Evolutionary conservation across 2,113 vertebrate species (phyloP), one percentile per base, ranked within the genome.

Genomic region (Parus major): DNA sequence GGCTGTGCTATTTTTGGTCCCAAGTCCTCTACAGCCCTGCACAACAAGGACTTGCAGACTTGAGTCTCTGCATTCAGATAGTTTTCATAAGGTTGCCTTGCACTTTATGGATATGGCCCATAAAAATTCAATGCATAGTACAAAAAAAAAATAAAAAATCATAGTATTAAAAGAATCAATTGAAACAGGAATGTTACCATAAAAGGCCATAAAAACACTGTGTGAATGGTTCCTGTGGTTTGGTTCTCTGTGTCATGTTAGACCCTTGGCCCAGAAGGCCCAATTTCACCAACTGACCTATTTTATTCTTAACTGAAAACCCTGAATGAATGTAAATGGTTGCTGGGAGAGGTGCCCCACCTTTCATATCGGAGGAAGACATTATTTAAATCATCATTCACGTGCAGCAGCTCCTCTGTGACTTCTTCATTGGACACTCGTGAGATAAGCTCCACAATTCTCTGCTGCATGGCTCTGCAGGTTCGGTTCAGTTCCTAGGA

Each of bases 301-400:
- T 50, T 73, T 63, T 25, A 50, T 46, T 42, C 63, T 22, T 29
- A 25, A 69, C 33, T 61, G 44, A 83, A 88, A 96, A 59, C 29
- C 22, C 56, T 35, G 44, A 50, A 47, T 1, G 5, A 61, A 71
- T 12, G n/a, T 7, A 70, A 72, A 31, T 3, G 35, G 56, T 1
- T 47, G 55, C 50, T 20, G 63, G 57, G 63, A 70, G 64, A 81
- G 22, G 12, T 55, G 64, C 18, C 93, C 23, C 88, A 99, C 99
- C 99, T 99, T 95, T 99, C 99, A 0, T 99, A 99, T 94, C 99
- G 96, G 56, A 99, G 98, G 95, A 99, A 99, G 95, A 99, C 99
- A 3, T 99, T 99, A 97, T 99, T 99, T 97, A 99, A 98, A 97
- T 99, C 99, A 10, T 99, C 99, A 4, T 99, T 99, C 93, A 99